Conservation (phyloP, 1,140 invertebrate species). For the Oryzaephilus surinamensis region DNA sequence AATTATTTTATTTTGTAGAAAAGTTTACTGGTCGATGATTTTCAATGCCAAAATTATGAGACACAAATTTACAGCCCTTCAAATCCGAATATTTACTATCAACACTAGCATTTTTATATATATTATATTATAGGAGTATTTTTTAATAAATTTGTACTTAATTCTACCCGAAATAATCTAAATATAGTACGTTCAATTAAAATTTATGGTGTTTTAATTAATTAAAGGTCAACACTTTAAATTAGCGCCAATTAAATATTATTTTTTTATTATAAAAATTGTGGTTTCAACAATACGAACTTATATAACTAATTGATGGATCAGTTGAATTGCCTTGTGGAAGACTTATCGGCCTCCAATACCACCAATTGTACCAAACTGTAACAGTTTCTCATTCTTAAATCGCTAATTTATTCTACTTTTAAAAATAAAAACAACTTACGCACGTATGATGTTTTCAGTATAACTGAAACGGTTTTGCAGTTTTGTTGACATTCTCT, state of each 20-base stretch:
- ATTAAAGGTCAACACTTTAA: neutral
- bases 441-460: slow-evolving; percentile 57
- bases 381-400: slow-evolving; percentile 35
- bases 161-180: too few species aligned
- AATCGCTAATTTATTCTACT: neutral
- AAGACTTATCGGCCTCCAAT: slow-evolving; percentile 60
- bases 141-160: too few species aligned
- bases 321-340: slow-evolving; percentile 44
- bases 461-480: slow-evolving; percentile 47
- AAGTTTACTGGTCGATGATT: slow-evolving; percentile 3
- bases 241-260: too few species aligned
- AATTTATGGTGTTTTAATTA: neutral
- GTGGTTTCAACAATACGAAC: slow-evolving; percentile 60
- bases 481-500: slow-evolving; percentile 56
- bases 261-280: too few species aligned
- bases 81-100: too few species aligned
- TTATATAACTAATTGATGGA: slow-evolving; percentile 56
- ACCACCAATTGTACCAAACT: slow-evolving; percentile 81
- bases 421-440: slow-evolving; percentile 36
- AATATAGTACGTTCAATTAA: too few species aligned
- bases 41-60: too few species aligned
- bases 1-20: slow-evolving; percentile 1
- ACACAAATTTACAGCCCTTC: too few species aligned
- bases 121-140: too few species aligned
- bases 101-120: too few species aligned